Conservation (phyloP, 1,140 invertebrate species). For the Lepidurus apus region DNA sequence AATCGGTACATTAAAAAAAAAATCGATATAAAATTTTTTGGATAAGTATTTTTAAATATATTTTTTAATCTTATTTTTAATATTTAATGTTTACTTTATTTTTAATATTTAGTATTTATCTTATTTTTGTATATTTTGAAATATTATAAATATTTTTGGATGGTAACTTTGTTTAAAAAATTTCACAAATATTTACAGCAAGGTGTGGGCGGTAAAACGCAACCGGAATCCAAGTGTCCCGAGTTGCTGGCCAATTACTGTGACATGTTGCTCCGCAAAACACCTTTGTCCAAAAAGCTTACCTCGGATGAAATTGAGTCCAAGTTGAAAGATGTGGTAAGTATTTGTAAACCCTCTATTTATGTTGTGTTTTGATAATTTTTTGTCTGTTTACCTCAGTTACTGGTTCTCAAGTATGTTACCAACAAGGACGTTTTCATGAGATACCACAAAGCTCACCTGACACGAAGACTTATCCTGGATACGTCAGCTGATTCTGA, state of each 20-base stretch:
- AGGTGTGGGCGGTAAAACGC: conserved; percentile 46
- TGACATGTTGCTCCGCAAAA: conserved; percentile 97
- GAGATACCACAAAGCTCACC: conserved; percentile 97
- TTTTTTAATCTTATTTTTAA: conserved; percentile 32
- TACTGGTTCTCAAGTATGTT: conserved; percentile 96
- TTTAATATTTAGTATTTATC: not conserved
- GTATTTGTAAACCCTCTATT: conserved; percentile 40
- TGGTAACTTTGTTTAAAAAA: not conserved
- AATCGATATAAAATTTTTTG: conserved; percentile 34
- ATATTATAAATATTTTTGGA: not conserved
- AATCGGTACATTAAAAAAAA: conserved; percentile 50
- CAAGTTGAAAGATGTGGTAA: conserved; percentile 81
- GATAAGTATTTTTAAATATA: not conserved
- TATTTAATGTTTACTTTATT: conserved; percentile 16
- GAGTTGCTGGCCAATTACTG: conserved; percentile 99
- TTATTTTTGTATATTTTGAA: too few relatives aligned
- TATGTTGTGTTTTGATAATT: not conserved
- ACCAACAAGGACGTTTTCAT: conserved; percentile 99
- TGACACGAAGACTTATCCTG: conserved; percentile 89
- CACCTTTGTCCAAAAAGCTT: conserved; percentile 89
- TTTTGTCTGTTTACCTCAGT: conserved; percentile 47
- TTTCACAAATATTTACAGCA: conserved; percentile 17
- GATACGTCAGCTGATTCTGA: conserved; percentile 97
- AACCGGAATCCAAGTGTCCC: conserved; percentile 94
- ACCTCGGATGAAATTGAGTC: conserved; percentile 96